Evolutionary conservation across 2,797 vertebrate genomes (phyloP), one percentile per base, ranked within the genome.

Genomic region (Podarcis lilfordi): DNA sequence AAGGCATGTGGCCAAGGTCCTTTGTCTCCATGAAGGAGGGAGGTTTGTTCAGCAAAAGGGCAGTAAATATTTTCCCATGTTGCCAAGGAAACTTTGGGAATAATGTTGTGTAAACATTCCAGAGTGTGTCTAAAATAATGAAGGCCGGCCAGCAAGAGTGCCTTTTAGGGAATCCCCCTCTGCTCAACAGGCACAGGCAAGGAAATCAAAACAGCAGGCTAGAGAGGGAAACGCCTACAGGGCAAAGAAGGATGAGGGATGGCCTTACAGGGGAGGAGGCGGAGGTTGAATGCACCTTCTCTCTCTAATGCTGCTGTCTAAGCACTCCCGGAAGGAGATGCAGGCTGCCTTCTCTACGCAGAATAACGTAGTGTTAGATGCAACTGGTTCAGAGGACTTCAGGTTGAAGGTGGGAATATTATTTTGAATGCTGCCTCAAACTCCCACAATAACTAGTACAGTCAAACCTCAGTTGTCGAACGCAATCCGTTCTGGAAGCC

Each of bases 1-100:
- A 2, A 66, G 86, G 86, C 72, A 37, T 59, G 37, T 10, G n/a
- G 90, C 71, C 64, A 82, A 59, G 55, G 29, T 23, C 17, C 35
- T 69, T 77, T 81, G 86, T 87, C 86, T 85, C 83, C 45, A 43
- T 10, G 29, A 90, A 87, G 35, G 35, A 84, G 35, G 87, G 29
- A 88, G 82, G 79, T 27, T 68, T 64, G 55, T 29, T 75, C 61
- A 43, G 82, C 35, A 35, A 85, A 88, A 61, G 72, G 89, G 79
- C 82, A 23, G 96, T 97, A 98, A 98, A 98, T 98, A 97, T 98
- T 98, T 97, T 95, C 95, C 89, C 71, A 92, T 93, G 97, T 98
- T 97, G 97, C 97, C 97, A 97, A 97, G 97, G 97, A 96, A 97
- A 96, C 97, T 94, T 93, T 90, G 95, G 95, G 95, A 96, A 96